Conservation (phyloP, 2,888 invertebrate genomes). For the Serrognathus titanus region DNA sequence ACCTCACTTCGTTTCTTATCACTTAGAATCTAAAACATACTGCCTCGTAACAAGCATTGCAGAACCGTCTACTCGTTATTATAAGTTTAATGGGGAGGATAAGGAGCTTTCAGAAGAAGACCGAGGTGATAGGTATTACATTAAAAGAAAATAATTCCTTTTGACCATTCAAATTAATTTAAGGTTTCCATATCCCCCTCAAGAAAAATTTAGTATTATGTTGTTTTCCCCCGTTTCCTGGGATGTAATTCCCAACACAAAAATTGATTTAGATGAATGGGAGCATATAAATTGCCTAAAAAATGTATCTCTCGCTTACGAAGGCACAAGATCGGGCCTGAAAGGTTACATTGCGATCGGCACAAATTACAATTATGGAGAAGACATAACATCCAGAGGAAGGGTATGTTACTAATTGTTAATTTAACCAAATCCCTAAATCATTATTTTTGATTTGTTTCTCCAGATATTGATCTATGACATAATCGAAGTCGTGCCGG, state of each 20-base stretch:
- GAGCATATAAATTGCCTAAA: constrained; percentile 93
- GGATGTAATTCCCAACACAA: constrained; percentile 87
- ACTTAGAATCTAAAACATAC: constrained; percentile 91
- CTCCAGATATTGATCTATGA: constrained; percentile 86
- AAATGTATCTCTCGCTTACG: constrained; percentile 85
- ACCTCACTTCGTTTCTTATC: constrained; percentile 90
- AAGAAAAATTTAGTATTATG: constrained; percentile 83
- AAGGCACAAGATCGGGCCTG: constrained; percentile 90
- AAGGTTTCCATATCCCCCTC: constrained; percentile 84
- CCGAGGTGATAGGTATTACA: constrained; percentile 59
- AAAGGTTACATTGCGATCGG: constrained; percentile 94
- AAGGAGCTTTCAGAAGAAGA: constrained; percentile 71
- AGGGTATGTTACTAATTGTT: constrained; percentile 56
- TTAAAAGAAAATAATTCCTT: not conserved
- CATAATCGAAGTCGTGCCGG: constrained; percentile 97
- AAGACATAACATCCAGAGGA: constrained; percentile 95
- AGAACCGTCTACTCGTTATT: constrained; percentile 75
- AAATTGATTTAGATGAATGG: constrained; percentile 90
- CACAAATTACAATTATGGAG: constrained; percentile 95
- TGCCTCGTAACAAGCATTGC: constrained; percentile 82
- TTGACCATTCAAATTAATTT: constrained; percentile 4
- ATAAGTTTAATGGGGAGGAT: constrained; percentile 92
- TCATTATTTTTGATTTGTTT: not conserved
- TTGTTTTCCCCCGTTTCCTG: constrained; percentile 87
- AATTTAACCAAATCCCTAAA: not conserved